Evolutionary conservation across 2,113 vertebrate species (phyloP), one percentile per base, ranked within the genome.

Genomic region (Tachysurus fulvidraco): DNA sequence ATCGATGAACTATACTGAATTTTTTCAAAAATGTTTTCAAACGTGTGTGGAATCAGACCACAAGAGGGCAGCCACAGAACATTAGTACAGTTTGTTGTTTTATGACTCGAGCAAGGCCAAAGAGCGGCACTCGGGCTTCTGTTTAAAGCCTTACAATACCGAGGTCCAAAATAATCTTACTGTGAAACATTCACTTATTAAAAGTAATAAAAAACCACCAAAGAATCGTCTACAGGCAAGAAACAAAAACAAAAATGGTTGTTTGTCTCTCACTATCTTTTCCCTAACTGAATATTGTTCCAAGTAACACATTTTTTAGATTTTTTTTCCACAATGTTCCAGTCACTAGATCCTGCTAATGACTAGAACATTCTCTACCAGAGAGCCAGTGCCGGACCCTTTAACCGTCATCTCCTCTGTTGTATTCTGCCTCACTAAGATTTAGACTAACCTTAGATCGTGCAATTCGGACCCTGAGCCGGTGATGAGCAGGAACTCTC

Each of bases 381-480:
- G 62, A 28, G 17, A 73, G 36, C 71, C 41, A 11, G 36, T 1
- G 0, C 1, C 50, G 71, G 21, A 25, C 19, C 67, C 9, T 11
- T 7, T 71, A 64, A 64, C 10, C 25, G 1, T 64, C 62, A 69
- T 17, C 41, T 74, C 71, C 10, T 25, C 21, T 50, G 7, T 52
- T 21, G 23, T 76, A n/a, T n/a, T 23, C 10, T 74, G 44, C 41
- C 73, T 76, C 21, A 52, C 23, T n/a, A n/a, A 36, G 36, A 2
- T 36, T 36, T 36, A 65, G 69, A 78, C 87, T 23, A 87, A 98
- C 98, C 98, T 96, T 89, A 99, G 95, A 93, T 99, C 97, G 11
- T 99, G 98, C 9, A 97, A 94, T 90, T 99, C 98, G 5, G 98
- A 99, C 0, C 97, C 97, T 0, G 98, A 99, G 55, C 98, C 98